Base-by-base conservation (phyloP, 2,888 invertebrate genomes). In the Pristionchus entomophagus region DNA sequence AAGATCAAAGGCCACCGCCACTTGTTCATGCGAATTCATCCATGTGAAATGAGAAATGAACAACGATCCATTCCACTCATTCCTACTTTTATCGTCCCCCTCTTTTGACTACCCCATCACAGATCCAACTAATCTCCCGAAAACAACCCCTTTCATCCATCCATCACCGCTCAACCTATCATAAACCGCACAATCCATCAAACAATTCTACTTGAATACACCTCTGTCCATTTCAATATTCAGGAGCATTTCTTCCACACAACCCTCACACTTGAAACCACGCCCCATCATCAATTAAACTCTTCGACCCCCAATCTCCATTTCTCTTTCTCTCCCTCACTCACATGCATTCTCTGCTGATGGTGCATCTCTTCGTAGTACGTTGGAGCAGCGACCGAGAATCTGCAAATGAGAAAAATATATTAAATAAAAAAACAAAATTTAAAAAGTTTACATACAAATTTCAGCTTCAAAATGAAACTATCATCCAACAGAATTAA, bases 281-380 rank as follows among this genome's bases (percentile, higher is more conserved):
- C n/a, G 26, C 56, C 56, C 3, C 56, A 56, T 56, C 56, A 10
- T 26, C 56, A 56, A 56, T 59, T 12, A 8, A 3, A 14, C 2
- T 59, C 29, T 10, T 17, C 10, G 19, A 29, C 0, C 59, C 29
- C 14, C 59, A 12, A 2, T 5, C 53, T n/a, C 51, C 51, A 2
- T 2, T 1, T 51, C 56, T 6, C 22, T 56, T 0, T 6, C 26
- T 26, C 10, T 2, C 8, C 2, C 22, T 19, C 32, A 77, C 73
- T 77, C 73, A 77, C 73, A 38, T 45, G 45, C n/a, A 77, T 77
- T 26, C 73, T 77, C 73, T 77, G 73, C 22, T 77, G 73, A 8
- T 45, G 41, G 73, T 45, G n/a, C 38, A 32, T 41, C 0, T 77
- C 73, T 41, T 77, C 73, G 73, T 77, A 77, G 73, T 77, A 77